Evolutionary conservation across 2,113 vertebrate species (phyloP).

Genomic region (Camelus bactrianus): DNA sequence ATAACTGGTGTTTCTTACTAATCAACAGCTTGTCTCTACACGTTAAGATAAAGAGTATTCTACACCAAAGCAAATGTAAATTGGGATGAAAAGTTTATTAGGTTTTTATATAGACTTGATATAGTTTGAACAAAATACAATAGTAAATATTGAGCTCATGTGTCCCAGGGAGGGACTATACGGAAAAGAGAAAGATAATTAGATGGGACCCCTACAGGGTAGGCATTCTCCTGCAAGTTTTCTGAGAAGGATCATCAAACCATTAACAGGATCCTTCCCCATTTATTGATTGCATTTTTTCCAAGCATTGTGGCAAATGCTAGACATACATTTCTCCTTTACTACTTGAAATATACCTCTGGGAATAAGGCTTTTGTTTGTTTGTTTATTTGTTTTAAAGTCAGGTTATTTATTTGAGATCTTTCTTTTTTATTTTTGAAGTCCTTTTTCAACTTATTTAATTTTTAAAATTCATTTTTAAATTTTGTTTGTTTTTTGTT

Average conservation of each 20-base stretch:
- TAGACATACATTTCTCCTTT: neutral
- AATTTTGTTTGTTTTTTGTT: no score
- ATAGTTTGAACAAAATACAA: neutral
- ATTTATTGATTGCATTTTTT: neutral
- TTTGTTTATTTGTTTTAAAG: no score
- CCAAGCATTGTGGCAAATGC: neutral
- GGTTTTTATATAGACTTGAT: constrained; percentile 7
- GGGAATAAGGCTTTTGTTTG: neutral
- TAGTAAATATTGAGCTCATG: neutral
- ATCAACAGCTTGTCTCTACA: constrained; percentile 72
- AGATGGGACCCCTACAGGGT: neutral
- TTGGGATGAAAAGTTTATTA: neutral
- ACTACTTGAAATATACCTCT: neutral
- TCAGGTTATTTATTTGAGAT: no score
- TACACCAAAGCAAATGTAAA: constrained; percentile 50
- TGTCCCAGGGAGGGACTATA: neutral
- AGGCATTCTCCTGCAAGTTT: neutral
- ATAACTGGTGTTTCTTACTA: constrained; percentile 72
- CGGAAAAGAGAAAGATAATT: neutral
- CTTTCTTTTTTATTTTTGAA: no score
- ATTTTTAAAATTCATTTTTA: no score
- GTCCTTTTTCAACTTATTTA: no score
- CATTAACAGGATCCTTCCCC: neutral
- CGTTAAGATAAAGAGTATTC: constrained; percentile 7
- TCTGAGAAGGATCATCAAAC: neutral